Conservation (phyloP, 2,888 invertebrate species). For the Bugulina stolonifera region DNA sequence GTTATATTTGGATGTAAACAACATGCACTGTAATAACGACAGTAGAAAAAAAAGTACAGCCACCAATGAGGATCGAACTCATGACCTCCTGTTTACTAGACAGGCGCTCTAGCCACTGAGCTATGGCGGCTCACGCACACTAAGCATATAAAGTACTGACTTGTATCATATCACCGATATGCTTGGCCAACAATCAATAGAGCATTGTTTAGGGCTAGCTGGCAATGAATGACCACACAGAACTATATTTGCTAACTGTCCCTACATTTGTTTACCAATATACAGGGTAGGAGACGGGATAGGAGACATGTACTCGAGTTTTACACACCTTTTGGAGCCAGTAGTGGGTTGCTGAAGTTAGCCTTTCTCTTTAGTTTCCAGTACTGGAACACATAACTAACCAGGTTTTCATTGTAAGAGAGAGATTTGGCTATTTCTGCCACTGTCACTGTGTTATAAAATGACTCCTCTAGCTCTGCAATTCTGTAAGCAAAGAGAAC, state of each 20-base stretch:
- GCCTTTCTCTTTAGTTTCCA: constrained; percentile 85
- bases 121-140: not conserved
- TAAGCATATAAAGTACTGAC: too few species aligned
- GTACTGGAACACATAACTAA: constrained; percentile 84
- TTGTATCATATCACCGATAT: too few species aligned
- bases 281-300: too few species aligned
- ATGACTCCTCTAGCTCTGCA: constrained; percentile 86
- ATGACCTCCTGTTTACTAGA: not conserved
- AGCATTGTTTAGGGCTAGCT: too few species aligned
- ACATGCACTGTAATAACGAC: not conserved
- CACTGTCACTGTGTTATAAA: constrained; percentile 80
- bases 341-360: constrained; percentile 29
- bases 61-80: not conserved
- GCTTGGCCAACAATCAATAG: too few species aligned
- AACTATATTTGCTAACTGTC: too few species aligned
- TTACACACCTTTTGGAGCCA: constrained; percentile 11
- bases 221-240: too few species aligned
- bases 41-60: not conserved
- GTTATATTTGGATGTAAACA: not conserved
- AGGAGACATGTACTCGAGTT: too few species aligned
- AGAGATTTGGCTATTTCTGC: constrained; percentile 60
- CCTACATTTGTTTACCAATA: too few species aligned
- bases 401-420: constrained; percentile 62
- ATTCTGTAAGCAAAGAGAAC: too few species aligned
- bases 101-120: not conserved